phyloP scores from a whole-genome alignment of 2,888 invertebrate species.

The Ypsolopha scabrella region DNA sequence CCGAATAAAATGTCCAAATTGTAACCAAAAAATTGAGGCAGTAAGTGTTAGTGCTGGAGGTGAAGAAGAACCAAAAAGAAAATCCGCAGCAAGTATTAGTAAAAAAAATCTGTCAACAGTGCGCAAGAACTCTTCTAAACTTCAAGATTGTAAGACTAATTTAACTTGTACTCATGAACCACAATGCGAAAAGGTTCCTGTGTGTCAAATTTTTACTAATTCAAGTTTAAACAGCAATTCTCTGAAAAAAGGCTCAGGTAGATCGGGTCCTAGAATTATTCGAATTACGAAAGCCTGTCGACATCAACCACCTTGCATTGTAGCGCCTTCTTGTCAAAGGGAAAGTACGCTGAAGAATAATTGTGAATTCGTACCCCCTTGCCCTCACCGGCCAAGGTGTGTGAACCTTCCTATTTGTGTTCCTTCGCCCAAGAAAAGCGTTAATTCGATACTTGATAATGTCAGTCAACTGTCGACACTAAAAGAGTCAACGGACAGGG shows the following conservation, averaged over 20 bases:
- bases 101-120: slow-evolving; percentile 13
- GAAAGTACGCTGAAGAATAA: slow-evolving; percentile 45
- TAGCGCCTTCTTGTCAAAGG: slow-evolving; percentile 56
- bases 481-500: slow-evolving; percentile 19
- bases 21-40: slow-evolving; percentile 41
- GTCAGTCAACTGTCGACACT: slow-evolving; percentile 19
- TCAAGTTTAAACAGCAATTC: neutral
- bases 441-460: neutral
- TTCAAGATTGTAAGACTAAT: neutral
- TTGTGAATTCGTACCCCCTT: slow-evolving; percentile 49
- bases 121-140: slow-evolving; percentile 18
- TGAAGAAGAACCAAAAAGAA: slow-evolving; percentile 24
- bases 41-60: slow-evolving; percentile 26
- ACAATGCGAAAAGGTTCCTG: slow-evolving; percentile 42
- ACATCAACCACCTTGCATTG: slow-evolving; percentile 56
- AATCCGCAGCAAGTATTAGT: neutral
- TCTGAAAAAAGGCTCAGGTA: slow-evolving; percentile 8
- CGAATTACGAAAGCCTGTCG: slow-evolving; percentile 55
- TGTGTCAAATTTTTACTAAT: slow-evolving; percentile 43
- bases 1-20: slow-evolving; percentile 42
- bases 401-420: slow-evolving; percentile 53
- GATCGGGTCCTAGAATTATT: slow-evolving; percentile 31
- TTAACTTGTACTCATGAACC: slow-evolving; percentile 34
- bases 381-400: slow-evolving; percentile 51
- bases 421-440: slow-evolving; percentile 38